A percentile compares a stretch with the other conserved stretches of the same genome.
These are phyloP conservation scores for Montipora sp. DNA, from an alignment of 64 coral and sea anemone genomes.

Conservation along the genomic window DNA sequence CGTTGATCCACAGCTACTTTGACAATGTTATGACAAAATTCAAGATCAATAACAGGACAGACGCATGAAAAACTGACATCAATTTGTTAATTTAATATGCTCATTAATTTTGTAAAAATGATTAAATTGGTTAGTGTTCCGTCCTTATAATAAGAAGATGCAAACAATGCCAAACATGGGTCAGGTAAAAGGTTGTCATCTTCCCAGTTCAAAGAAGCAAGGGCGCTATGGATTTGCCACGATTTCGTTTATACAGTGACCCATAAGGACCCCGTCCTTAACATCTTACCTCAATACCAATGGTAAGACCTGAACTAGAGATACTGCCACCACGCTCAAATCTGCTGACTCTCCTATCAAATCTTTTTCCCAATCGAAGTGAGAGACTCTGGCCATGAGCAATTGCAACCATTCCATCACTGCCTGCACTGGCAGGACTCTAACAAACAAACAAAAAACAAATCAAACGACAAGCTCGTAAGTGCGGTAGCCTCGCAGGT, in stretches of 20 bases:
- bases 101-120: no score
- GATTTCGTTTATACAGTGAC: neutral
- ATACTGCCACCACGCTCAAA: conserved; percentile 19
- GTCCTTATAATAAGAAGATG: no score
- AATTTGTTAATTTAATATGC: no score
- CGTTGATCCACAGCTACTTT: no score
- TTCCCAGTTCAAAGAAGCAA: no score
- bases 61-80: no score
- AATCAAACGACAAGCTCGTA: neutral
- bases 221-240: neutral
- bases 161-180: no score
- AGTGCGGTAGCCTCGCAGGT: no score
- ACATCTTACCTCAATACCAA: conserved; percentile 74
- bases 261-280: neutral
- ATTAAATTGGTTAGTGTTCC: no score
- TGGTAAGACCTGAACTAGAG: conserved; percentile 48
- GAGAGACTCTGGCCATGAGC: conserved; percentile 65
- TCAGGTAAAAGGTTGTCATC: no score
- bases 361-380: conserved; percentile 56
- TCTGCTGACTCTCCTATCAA: conserved; percentile 63
- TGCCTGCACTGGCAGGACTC: conserved; percentile 29
- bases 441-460: neutral
- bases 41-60: no score
- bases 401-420: conserved; percentile 42
- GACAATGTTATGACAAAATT: no score